Base-by-base conservation (phyloP, 2,888 invertebrate species). In the Sphinx pinastri region DNA sequence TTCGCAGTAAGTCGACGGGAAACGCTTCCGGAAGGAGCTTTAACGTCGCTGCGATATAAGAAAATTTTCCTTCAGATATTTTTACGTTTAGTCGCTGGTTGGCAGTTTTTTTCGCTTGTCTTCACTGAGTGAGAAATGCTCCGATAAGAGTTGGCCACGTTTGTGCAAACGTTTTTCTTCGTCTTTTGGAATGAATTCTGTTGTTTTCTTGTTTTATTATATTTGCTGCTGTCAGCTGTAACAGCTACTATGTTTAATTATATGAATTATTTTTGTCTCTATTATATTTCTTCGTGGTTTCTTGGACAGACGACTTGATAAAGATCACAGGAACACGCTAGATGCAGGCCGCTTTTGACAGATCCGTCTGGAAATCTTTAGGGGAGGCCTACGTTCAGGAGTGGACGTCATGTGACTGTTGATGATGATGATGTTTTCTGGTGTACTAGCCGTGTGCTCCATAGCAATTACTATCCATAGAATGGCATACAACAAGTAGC, bases 101-200 rank as follows among this genome's bases (percentile, higher is more conserved):
- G 63, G 19, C 63, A 63, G 63, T 63, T 63, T 63, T 59, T 60
- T 63, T 19, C 13, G 58, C 14, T 14, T 13, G 7, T 58, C 14
- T 13, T 49, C 1, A 8, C 45, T 13, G 19, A 59, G 60, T 63
- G 60, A 63, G 47, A 63, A 63, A 63, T 63, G 63, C 49, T 49
- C 63, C 19, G 63, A 63, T 63, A 63, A 63, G 63, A 63, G 19
- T 49, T 63, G 63, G 63, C 49, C 19, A 16, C 49, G 49, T 63
- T 63, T 16, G 58, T 58, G 63, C 63, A 10, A 60, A 49, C 63
- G 19, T 63, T 63, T 60, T 63, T 25, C 12, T 47, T 49, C 49
- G 13, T 63, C 47, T 12, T 19, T 19, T 58, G 7, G 63, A 19
- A 19, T n/a, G 19, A 49, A 19, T 19, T 47, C 4, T n/a, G 10